Percentiles rank a stretch among this genome's conserved stretches.
phyloP scores from a whole-genome alignment of 2,113 vertebrate species.

The Formicarius rufipectus region DNA sequence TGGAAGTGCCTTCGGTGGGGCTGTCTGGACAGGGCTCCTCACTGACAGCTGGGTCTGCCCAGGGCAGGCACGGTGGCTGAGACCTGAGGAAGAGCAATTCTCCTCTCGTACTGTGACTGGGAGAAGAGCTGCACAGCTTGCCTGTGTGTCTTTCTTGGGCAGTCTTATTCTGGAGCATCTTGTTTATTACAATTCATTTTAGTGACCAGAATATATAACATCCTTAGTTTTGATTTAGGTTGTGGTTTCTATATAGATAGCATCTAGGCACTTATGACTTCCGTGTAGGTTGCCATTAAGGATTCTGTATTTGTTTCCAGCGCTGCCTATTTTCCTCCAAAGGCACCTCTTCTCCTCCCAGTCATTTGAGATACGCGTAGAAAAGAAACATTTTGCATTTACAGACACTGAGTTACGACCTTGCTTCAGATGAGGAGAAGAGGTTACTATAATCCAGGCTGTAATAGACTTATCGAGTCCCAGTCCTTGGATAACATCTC shows the following conservation, averaged over 20 bases:
- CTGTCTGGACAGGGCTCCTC: neutral
- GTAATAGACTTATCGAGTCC: neutral
- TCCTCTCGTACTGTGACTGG: neutral
- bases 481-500: neutral
- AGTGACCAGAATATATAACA: neutral
- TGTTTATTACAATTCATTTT: neutral
- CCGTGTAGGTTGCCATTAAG: neutral
- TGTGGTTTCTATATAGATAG: neutral
- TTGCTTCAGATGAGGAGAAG: neutral
- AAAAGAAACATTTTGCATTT: neutral
- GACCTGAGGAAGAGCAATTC: neutral
- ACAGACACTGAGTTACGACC: neutral
- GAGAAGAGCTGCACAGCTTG: neutral
- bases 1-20: neutral
- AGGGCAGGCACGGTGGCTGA: fast-evolving
- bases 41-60: neutral
- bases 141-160: neutral
- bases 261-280: neutral
- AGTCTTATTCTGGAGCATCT: neutral
- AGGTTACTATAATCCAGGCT: neutral
- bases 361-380: neutral
- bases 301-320: neutral
- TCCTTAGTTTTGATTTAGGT: neutral
- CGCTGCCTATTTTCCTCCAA: neutral
- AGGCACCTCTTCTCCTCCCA: neutral